phyloP scores from a whole-genome alignment of 2,888 invertebrate genomes.

The Agapostemon virescens region DNA sequence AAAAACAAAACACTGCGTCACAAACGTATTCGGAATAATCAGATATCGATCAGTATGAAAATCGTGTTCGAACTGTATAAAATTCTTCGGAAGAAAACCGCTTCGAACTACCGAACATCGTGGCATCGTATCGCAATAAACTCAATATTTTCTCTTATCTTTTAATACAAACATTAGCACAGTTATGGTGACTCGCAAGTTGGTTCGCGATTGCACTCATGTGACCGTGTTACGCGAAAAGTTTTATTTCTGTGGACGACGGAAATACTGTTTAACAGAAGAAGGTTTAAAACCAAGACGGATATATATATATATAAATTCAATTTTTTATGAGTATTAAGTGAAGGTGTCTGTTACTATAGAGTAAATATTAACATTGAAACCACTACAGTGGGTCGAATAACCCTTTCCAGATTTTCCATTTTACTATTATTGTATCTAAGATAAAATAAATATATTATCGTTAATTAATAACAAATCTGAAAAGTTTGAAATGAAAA shows the following conservation, averaged over 20 bases:
- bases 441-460: too few species aligned
- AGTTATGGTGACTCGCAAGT: neutral
- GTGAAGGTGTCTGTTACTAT: too few species aligned
- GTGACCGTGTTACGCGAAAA: neutral
- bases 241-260: neutral
- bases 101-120: neutral
- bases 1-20: neutral
- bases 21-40: neutral
- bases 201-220: neutral
- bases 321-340: too few species aligned
- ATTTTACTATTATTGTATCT: too few species aligned
- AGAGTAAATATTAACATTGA: too few species aligned
- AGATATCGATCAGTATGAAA: constrained; percentile 24
- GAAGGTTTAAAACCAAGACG: too few species aligned
- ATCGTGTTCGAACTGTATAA: neutral
- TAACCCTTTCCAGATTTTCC: too few species aligned
- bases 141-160: neutral
- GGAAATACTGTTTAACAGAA: too few species aligned
- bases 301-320: too few species aligned
- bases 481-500: too few species aligned
- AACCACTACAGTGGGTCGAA: too few species aligned
- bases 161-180: neutral
- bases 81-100: neutral
- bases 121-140: neutral
- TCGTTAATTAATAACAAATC: too few species aligned